These are phyloP conservation scores for Aegotheles bennettii DNA, from an alignment of 2,113 vertebrate species.

Conservation along the genomic window DNA sequence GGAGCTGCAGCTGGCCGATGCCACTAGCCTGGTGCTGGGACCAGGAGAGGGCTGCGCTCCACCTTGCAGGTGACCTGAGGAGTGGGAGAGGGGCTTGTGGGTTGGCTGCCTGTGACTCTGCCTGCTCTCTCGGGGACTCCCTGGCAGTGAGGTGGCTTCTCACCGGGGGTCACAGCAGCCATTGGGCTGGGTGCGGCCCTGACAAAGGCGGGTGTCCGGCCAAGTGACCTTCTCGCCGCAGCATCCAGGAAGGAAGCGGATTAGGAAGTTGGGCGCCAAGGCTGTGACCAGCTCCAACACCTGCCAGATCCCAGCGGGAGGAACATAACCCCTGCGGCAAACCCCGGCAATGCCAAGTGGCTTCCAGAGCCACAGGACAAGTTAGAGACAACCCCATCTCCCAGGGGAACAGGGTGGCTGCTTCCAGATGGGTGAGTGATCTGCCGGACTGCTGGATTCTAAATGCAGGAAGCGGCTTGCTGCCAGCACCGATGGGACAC, in stretches of 20 bases:
- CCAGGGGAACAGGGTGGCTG: rapidly evolving
- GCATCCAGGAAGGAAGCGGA: neutral
- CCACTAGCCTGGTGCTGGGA: neutral
- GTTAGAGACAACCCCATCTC: rapidly evolving
- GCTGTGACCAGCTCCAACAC: neutral
- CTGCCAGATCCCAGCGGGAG: neutral
- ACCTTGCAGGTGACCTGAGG: neutral
- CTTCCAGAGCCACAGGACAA: neutral
- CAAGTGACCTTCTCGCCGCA: neutral
- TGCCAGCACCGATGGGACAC: neutral
- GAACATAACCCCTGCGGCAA: neutral
- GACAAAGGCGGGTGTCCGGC: neutral
- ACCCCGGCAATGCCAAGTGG: rapidly evolving
- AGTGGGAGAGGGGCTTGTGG: rapidly evolving
- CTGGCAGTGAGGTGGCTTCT: neutral
- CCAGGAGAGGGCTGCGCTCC: neutral
- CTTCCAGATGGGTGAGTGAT: neutral
- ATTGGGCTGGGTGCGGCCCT: neutral
- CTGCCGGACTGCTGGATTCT: neutral
- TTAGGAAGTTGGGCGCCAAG: neutral
- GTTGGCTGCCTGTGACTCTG: neutral
- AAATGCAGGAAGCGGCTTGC: neutral
- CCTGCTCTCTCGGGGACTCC: neutral
- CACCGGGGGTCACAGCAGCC: neutral
- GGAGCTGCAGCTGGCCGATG: neutral